Base-by-base conservation (phyloP, 2,888 invertebrate genomes). In the Monoplex corrugatus region DNA sequence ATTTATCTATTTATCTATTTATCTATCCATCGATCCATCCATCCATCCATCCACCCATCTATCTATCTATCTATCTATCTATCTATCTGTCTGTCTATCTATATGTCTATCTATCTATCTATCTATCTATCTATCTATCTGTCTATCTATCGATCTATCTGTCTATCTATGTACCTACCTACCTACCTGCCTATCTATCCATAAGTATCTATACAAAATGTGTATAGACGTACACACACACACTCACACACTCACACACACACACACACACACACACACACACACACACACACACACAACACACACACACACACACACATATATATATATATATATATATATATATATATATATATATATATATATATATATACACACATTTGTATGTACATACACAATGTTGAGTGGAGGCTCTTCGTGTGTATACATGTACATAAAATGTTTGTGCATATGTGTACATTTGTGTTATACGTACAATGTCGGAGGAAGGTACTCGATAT, bases 251-350 rank as follows among this genome's bases (percentile, higher is more conserved):
- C 72, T 32, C 35, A 75, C 35, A 35, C 35, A 75, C 68, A 68
- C 68, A 23, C 68, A 68, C 68, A 68, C 68, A 28, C 28, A 68
- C 68, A 68, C 68, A 28, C 28, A 68, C 68, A 68, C 68, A 68
- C 68, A 68, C 68, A 68, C 68, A 68, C 68, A 68, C 68, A 68
- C 68, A 68, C 68, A 68, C 68, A 68, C 68, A 68, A n/a, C 28
- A 68, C 28, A n/a, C 28, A 68, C 28, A n/a, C 28, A 68, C 28
- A 68, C 28, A 68, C 28, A 68, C 35, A 75, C 35, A 75, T 16
- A 75, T 16, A 75, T n/a, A 63, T n/a, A 63, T n/a, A 23, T 6
- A 63, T n/a, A 23, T 23, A 63, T n/a, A 23, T n/a, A 63, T n/a
- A 13, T 6, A 23, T n/a, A 63, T n/a, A 23, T 0, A 63, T 0